Evolutionary conservation across 2,888 invertebrate species (phyloP).

Genomic region (Heliconius aoede): DNA sequence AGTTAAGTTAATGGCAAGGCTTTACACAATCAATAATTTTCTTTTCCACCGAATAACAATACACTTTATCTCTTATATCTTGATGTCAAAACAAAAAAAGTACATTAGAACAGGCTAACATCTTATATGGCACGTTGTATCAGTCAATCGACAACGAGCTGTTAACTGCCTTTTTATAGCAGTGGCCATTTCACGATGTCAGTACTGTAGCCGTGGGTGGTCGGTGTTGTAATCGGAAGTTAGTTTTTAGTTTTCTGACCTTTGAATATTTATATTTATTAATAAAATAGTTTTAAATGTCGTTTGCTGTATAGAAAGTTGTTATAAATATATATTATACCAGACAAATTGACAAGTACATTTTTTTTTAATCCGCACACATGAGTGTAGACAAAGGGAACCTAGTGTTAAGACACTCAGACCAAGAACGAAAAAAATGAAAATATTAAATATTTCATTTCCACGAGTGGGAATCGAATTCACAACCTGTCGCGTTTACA

Average conservation of each 20-base stretch:
- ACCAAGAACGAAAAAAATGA: too few species aligned
- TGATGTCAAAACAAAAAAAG: constrained; percentile 24
- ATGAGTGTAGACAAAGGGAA: background rate
- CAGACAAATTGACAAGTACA: background rate
- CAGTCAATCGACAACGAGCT: constrained; percentile 41
- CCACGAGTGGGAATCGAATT: too few species aligned
- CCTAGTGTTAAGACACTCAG: background rate
- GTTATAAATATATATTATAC: background rate
- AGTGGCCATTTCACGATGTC: constrained; percentile 42
- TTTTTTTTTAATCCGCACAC: background rate
- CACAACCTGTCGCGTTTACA: too few species aligned
- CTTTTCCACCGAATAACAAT: background rate
- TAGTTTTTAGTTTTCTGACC: constrained; percentile 20
- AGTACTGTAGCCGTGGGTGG: constrained; percentile 40
- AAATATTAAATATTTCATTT: too few species aligned
- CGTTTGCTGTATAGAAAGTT: background rate
- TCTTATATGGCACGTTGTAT: constrained; percentile 29
- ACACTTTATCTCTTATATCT: constrained; percentile 2
- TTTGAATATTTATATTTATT: constrained; percentile 24
- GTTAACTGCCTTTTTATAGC: constrained; percentile 47
- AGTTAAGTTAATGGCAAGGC: background rate
- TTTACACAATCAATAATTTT: background rate
- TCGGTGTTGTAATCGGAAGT: constrained; percentile 36
- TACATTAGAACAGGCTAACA: constrained; percentile 14
- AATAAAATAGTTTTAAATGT: constrained; percentile 4